phyloP scores from a whole-genome alignment of 2,797 vertebrate genomes.

The Taeniopygia guttata region DNA sequence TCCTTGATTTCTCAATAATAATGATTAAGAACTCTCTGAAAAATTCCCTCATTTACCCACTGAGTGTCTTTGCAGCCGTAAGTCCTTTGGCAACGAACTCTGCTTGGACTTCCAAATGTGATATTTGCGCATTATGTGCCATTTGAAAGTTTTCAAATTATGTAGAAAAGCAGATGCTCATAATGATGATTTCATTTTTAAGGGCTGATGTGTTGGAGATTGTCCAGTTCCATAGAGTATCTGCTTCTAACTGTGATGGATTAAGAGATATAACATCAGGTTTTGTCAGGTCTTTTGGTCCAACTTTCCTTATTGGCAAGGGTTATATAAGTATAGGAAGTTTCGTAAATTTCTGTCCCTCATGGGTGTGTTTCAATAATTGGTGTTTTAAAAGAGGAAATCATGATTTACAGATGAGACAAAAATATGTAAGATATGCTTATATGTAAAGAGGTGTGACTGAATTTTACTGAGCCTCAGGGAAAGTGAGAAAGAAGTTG shows the following conservation, averaged over 20 bases:
- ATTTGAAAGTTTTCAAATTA: slow-evolving; percentile 9
- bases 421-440: slow-evolving; percentile 21
- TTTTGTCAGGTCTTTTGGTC: slow-evolving; percentile 2
- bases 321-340: background rate
- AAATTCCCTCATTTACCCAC: background rate
- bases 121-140: background rate
- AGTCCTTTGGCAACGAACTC: background rate
- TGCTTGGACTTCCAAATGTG: background rate
- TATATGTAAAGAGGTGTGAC: background rate
- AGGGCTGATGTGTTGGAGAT: background rate
- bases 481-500: slow-evolving; percentile 12
- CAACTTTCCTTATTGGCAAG: background rate
- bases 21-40: background rate
- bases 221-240: background rate
- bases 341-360: background rate
- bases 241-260: background rate
- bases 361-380: slow-evolving; percentile 19
- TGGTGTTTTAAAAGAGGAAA: background rate
- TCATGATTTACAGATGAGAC: background rate
- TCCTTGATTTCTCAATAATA: background rate
- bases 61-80: background rate
- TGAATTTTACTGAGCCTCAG: slow-evolving; percentile 22
- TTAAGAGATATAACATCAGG: background rate
- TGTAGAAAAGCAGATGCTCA: slow-evolving; percentile 34
- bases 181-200: slow-evolving; percentile 26